Evolutionary conservation across 2,797 vertebrate genomes (phyloP).

Genomic region (Poecilia wingei): DNA sequence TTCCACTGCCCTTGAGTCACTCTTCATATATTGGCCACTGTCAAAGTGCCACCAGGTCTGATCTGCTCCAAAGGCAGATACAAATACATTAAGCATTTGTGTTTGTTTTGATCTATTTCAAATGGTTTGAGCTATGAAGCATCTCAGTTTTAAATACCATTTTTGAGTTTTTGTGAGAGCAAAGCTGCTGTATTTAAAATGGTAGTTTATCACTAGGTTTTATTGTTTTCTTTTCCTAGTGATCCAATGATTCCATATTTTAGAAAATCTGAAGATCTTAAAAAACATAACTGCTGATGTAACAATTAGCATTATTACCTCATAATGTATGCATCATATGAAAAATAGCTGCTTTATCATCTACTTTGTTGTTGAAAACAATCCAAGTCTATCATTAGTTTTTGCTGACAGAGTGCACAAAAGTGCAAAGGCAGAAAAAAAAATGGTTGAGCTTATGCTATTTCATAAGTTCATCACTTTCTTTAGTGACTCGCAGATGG

Average conservation of each 20-base stretch:
- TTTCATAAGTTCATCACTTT: slow-evolving; percentile 54
- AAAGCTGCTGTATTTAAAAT: background rate
- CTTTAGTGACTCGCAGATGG: slow-evolving; percentile 53
- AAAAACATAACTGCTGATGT: background rate
- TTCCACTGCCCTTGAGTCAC: slow-evolving; percentile 27
- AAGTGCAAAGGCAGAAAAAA: slow-evolving; percentile 53
- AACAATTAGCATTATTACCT: background rate
- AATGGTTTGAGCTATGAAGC: background rate
- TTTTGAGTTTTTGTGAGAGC: background rate
- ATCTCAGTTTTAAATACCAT: background rate
- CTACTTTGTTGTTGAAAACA: slow-evolving; percentile 36
- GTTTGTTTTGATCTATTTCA: background rate
- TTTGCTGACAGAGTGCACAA: slow-evolving; percentile 40
- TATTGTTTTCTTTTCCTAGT: background rate
- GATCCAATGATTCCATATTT: background rate
- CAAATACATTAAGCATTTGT: background rate
- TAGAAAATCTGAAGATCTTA: background rate
- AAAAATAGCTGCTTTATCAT: slow-evolving; percentile 52
- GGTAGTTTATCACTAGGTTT: background rate
- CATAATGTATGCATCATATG: background rate
- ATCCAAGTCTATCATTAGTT: slow-evolving; percentile 57
- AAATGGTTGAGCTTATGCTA: slow-evolving; percentile 41
- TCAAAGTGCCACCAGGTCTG: background rate
- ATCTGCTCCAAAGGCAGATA: background rate
- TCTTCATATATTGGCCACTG: slow-evolving; percentile 4